Evolutionary conservation across 1,140 invertebrate genomes (phyloP), one percentile per base, ranked within the genome.

Genomic region (Saccostrea cuccullata): DNA sequence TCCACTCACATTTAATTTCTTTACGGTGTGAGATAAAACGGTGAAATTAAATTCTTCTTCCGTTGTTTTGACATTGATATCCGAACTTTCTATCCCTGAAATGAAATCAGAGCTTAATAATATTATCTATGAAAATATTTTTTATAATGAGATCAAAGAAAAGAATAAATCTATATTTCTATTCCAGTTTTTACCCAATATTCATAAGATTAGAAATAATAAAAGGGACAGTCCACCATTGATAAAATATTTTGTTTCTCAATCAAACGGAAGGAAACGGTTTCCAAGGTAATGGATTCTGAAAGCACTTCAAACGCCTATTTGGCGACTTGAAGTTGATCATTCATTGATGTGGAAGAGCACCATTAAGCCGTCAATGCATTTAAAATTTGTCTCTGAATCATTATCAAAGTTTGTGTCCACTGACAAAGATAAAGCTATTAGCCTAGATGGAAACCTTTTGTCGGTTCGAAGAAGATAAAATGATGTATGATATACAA

Each of bases 161-260:
- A 64, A 20, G 17, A 36, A 36, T 36, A 36, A 36, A 36, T 36
- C 30, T 36, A 64, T 64, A 17, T 17, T n/a, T 64, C 58, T 64
- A n/a, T 64, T n/a, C 6, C 17, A 6, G 1, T 17, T 64, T 20
- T 64, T 64, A 6, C 26, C 13, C 26, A 11, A 77, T 77, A 9
- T 9, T 36, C 26, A 77, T 36, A 77, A 36, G 70, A 15, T 11
- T 77, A 17, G 23, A 12, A 30, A 5, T 77, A 77, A 77, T 26
- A 30, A 26, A 26, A 26, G 9, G 13, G 26, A 36, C 23, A 26
- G 70, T 36, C 30, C 26, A 77, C 13, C 30, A 77, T 26, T 36
- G 70, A 77, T 77, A 77, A 30, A 36, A 77, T 77, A 30, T 77
- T 77, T 77, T 77, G 70, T 77, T 77, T 77, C 23, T 40, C 70